Evolutionary conservation across 92 coral and sea anemone species (phyloP), one percentile per base, ranked within the genome.

Genomic region (Hydrozoanthus gracilis): DNA sequence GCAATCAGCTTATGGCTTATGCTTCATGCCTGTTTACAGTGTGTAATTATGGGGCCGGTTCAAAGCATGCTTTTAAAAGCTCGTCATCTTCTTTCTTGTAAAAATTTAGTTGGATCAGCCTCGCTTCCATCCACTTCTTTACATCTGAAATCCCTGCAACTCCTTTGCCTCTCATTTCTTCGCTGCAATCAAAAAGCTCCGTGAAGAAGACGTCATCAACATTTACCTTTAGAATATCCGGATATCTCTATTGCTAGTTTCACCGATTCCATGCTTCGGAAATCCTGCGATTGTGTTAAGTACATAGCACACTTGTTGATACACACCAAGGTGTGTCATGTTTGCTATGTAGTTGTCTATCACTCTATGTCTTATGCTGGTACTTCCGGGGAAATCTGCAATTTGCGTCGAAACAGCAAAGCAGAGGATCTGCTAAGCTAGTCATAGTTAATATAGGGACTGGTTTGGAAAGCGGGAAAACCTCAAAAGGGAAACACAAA

Each of bases 331-430:
- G n/a, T n/a, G n/a, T 20, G 20, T 39, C 3, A 64, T 39, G 8
- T 64, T 64, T 64, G 70, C 70, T 39, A 64, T 64, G n/a, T n/a
- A n/a, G 7, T n/a, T 64, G 70, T 64, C 70, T n/a, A n/a, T n/a
- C n/a, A n/a, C n/a, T n/a, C n/a, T n/a, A n/a, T n/a, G n/a, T n/a
- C n/a, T n/a, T n/a, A 64, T 16, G 70, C 70, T 64, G 3, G 70
- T 64, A 13, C 70, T 64, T 6, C 70, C 70, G 6, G 70, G 70
- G 20, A 64, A 64, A 39, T 64, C 70, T 6, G 20, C 70, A 15
- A 64, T 39, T 39, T 64, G n/a, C 4, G 20, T n/a, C 20, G n/a
- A n/a, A n/a, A n/a, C n/a, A n/a, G n/a, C n/a, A n/a, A n/a, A n/a
- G n/a, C n/a, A n/a, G n/a, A n/a, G n/a, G n/a, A n/a, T n/a, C n/a